Base-by-base conservation (phyloP, 1,140 invertebrate genomes). In the Archegozetes longisetosus region DNA sequence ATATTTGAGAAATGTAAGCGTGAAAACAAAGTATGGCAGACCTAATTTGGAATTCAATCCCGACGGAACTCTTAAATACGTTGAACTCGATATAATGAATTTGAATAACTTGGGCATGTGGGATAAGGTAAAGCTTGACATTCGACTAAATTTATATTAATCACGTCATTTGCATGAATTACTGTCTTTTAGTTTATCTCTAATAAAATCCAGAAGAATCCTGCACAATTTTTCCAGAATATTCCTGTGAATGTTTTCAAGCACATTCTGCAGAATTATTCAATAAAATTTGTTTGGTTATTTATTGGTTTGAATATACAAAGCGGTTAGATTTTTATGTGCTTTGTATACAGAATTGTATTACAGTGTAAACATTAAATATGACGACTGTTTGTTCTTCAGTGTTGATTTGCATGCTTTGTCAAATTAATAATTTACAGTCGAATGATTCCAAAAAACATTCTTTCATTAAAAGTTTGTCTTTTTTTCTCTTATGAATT, bases 31-130 rank as follows among this genome's bases (percentile, higher is more conserved):
- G 55, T 24, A 55, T 28, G 84, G 83, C 6, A 83, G 84, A 65
- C 86, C 85, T 0, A 83, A 83, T 63, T 78, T 90, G 12, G 84
- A 87, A 69, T 93, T 93, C 69, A 90, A 87, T 6, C 80, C 83
- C 2, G 88, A 93, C 67, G 90, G 90, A 0, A 87, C 88, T 57
- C 73, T 91, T 17, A 82, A 83, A 69, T 82, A 85, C 0, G 84
- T 86, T 0, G 86, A 93, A 71, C 74, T 95, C 57, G 86, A 89
- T 73, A 90, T 95, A 61, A 86, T 93, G 84, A 95, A 95, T 72
- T 75, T 94, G 3, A 71, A 83, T 68, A 64, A 62, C 55, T 82
- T 85, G 70, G 76, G 87, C 17, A 80, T 85, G 23, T 95, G 90
- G 90, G 88, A 92, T 70, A 85, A 90, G 80, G 86, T 88, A 69